Evolutionary conservation across 2,888 invertebrate species (phyloP).

Genomic region (Hanleya hanleyi): DNA sequence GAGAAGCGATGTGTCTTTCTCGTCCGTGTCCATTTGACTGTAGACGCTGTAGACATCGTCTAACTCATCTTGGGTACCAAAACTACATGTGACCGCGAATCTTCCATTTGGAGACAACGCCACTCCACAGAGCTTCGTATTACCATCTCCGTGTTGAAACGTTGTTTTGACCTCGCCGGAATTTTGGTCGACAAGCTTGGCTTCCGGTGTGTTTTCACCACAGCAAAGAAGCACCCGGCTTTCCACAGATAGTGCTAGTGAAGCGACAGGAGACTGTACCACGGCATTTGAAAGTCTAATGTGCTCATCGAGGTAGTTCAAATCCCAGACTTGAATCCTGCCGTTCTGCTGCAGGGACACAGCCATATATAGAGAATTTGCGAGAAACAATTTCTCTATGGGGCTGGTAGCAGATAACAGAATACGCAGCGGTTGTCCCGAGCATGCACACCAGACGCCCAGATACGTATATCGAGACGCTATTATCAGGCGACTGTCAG

Average conservation of each 20-base stretch:
- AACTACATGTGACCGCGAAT: conserved; percentile 43
- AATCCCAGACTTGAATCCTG: conserved; percentile 64
- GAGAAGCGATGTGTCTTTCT: too few relatives aligned
- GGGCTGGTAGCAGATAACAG: conserved; percentile 56
- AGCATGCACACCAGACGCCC: conserved; percentile 58
- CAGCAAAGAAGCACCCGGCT: conserved; percentile 46
- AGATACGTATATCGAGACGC: conserved; percentile 62
- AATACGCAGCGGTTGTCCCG: conserved; percentile 55
- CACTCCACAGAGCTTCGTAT: conserved; percentile 42
- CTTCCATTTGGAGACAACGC: conserved; percentile 51
- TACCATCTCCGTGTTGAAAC: conserved; percentile 51
- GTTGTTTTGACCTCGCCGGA: conserved; percentile 48
- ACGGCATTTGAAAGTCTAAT: conserved; percentile 54
- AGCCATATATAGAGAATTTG: conserved; percentile 54
- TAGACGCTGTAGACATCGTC: conserved; percentile 5
- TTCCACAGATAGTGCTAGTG: conserved; percentile 40
- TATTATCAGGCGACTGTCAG: conserved; percentile 55
- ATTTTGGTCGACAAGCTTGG: conserved; percentile 53
- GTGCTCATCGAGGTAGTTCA: conserved; percentile 62
- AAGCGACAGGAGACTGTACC: conserved; percentile 47
- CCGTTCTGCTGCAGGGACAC: conserved; percentile 59
- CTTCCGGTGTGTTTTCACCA: conserved; percentile 50
- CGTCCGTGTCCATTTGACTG: conserved; percentile 37
- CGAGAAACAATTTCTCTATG: conserved; percentile 57
- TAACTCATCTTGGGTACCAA: conserved; percentile 21